Evolutionary conservation across 2,113 vertebrate genomes (phyloP).

Genomic region (Apodemus speciosus): DNA sequence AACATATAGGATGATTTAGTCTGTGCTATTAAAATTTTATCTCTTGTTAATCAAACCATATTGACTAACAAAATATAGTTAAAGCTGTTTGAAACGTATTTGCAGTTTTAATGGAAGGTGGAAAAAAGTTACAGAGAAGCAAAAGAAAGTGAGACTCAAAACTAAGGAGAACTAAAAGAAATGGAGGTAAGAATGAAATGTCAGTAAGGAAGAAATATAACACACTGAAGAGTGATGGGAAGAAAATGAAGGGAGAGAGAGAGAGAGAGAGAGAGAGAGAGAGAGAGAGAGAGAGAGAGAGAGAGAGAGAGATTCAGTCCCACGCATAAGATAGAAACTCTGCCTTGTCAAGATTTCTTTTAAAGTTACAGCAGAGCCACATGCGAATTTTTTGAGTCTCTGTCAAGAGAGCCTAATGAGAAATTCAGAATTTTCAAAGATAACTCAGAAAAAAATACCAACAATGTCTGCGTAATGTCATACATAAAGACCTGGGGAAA

Average conservation of each 20-base stretch:
- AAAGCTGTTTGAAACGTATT: conserved; percentile 30
- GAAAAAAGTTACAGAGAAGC: conserved; percentile 25
- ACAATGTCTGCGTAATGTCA: conserved; percentile 77
- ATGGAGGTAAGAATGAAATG: conserved; percentile 4
- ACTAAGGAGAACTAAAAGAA: neutral
- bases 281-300: neutral
- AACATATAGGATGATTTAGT: conserved; percentile 60
- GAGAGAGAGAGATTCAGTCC: neutral
- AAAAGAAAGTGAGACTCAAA: neutral
- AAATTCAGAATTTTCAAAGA: conserved; percentile 76
- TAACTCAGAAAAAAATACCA: conserved; percentile 75
- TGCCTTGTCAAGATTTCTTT: neutral
- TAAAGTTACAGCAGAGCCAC: conserved; percentile 16
- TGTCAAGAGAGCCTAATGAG: conserved; percentile 66
- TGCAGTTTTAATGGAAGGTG: neutral
- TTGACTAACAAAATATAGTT: conserved; percentile 49
- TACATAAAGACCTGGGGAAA: conserved; percentile 67
- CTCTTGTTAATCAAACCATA: conserved; percentile 60
- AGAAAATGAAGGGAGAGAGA: neutral
- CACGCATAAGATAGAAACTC: no score
- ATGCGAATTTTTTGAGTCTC: conserved; percentile 51
- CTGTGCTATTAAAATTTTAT: conserved; percentile 58
- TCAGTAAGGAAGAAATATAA: neutral
- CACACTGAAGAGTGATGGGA: neutral
- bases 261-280: neutral